These are phyloP conservation scores for Agrochola lychnidis DNA, from an alignment of 2,888 invertebrate genomes.

Conservation along the genomic window DNA sequence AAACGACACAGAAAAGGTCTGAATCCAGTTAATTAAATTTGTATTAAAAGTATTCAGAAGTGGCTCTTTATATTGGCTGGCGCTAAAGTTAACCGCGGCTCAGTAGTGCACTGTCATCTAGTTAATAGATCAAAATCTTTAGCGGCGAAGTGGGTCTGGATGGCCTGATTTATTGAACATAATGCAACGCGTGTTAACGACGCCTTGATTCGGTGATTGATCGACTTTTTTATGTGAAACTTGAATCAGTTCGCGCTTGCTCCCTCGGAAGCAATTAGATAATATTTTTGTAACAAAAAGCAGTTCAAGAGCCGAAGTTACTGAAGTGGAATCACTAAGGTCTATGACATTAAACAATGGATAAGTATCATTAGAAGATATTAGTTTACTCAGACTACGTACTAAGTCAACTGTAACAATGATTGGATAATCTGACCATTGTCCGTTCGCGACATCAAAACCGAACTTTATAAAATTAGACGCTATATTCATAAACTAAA, in stretches of 20 bases:
- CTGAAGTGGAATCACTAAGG: constrained; percentile 54
- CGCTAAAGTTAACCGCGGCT: constrained; percentile 84
- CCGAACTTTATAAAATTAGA: background rate
- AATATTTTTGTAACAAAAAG: constrained; percentile 67
- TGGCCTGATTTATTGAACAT: constrained; percentile 85
- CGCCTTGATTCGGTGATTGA: constrained; percentile 88
- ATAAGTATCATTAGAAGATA: constrained; percentile 34
- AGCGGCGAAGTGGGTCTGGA: constrained; percentile 82
- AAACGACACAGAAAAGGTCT: constrained; percentile 83
- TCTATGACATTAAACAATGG: constrained; percentile 60
- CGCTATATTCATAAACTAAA: background rate
- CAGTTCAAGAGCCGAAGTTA: constrained; percentile 43
- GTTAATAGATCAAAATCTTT: constrained; percentile 89
- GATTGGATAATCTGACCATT: constrained; percentile 32
- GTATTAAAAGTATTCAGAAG: constrained; percentile 85
- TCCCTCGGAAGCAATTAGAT: constrained; percentile 81
- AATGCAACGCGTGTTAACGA: constrained; percentile 88
- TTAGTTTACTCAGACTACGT: constrained; percentile 33
- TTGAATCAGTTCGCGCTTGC: constrained; percentile 81
- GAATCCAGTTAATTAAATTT: constrained; percentile 89
- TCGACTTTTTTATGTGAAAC: constrained; percentile 82
- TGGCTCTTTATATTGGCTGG: constrained; percentile 85
- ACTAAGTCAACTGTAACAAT: constrained; percentile 34
- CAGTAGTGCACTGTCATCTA: constrained; percentile 83
- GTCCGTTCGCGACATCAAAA: background rate